Evolutionary conservation across 2,888 invertebrate species (phyloP).

Genomic region (Alitta virens): DNA sequence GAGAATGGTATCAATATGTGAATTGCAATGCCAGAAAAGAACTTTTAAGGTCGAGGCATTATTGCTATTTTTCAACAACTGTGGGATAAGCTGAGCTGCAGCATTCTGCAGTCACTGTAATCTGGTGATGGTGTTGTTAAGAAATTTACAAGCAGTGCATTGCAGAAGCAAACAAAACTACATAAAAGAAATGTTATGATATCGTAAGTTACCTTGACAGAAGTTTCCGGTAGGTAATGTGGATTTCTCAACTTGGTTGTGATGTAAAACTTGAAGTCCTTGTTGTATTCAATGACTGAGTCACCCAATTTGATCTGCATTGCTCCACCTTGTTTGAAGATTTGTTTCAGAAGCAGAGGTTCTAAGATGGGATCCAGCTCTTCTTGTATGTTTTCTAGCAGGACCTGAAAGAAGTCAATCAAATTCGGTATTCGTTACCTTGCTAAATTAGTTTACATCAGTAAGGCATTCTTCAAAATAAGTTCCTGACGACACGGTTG

Average conservation of each 20-base stretch:
- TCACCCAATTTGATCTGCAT: conserved; percentile 59
- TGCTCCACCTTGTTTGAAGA: conserved; percentile 58
- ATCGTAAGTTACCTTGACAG: conserved; percentile 58
- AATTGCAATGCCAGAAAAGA: neutral
- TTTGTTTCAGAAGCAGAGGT: conserved; percentile 58
- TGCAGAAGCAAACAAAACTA: no score
- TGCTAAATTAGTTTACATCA: no score
- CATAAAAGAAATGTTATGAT: no score
- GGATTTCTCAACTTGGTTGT: conserved; percentile 60
- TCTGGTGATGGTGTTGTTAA: no score
- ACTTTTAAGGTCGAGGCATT: neutral
- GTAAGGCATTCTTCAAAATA: no score
- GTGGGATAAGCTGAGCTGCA: no score
- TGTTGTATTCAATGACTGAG: conserved; percentile 58
- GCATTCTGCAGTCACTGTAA: no score
- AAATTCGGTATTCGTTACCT: no score
- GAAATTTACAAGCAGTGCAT: no score
- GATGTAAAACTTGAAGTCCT: conserved; percentile 59
- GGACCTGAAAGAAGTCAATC: conserved; percentile 44
- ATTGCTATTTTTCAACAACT: no score
- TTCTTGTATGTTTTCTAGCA: conserved; percentile 58
- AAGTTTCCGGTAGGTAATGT: conserved; percentile 59
- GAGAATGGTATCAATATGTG: neutral
- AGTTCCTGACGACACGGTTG: no score
- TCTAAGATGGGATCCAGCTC: conserved; percentile 59